Evolutionary conservation across 2,888 invertebrate genomes (phyloP), one percentile per base, ranked within the genome.

Genomic region (Petrolisthes cinctipes): DNA sequence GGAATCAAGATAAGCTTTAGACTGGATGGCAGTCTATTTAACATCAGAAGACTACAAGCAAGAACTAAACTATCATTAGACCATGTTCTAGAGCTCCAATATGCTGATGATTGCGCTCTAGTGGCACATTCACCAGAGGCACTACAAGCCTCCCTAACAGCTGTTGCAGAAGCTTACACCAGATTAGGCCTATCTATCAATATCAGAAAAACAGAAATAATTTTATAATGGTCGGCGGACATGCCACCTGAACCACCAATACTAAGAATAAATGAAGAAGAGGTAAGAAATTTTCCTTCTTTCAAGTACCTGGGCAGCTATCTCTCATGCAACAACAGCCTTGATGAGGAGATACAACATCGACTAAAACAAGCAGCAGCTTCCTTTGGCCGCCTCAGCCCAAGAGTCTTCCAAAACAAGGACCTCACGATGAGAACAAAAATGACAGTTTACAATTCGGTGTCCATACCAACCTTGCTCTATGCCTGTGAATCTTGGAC

Each of bases 231-330:
- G 61, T 61, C 61, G 14, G 61, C 14, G 7, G 61, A 61, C 61
- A 61, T 61, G 61, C 61, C 61, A 61, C 61, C 61, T 61, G 61
- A 61, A 61, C 61, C 61, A 61, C 61, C 61, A 61, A 61, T 61
- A 14, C 14, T 61, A 11, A 61, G 61, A 61, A 61, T 61, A 61
- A 14, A 7, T 61, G 61, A 61, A 61, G 61, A 61, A 14, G 61
- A 61, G 61, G 9, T 61, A 61, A 61, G 9, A 61, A 61, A 11
- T 61, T 7, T 61, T 14, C 61, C 61, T 11, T 61, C 61, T 61
- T 61, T 61, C 61, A 61, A 61, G 61, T 61, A 61, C 61, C 7
- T 61, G 9, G 61, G 61, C 61, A 61, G 61, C 61, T 61, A 61
- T 14, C 61, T 61, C 61, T 61, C 61, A 61, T 61, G 61, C 14